Conservation (phyloP, 2,888 invertebrate genomes). For the Drosophila monieri region DNA sequence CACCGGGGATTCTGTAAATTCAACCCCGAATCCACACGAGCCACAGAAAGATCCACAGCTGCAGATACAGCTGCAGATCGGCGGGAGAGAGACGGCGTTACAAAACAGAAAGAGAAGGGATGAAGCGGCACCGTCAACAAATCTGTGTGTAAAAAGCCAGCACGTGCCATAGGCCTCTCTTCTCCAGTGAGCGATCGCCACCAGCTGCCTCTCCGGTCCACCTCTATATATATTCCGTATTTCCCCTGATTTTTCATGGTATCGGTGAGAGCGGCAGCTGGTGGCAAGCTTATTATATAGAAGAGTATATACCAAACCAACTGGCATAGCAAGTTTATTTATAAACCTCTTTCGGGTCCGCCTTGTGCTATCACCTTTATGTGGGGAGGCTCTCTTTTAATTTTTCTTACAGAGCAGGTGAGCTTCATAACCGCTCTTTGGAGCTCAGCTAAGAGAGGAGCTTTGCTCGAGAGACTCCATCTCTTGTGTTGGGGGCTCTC, state of each 20-base stretch:
- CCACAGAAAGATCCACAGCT: constrained; percentile 60
- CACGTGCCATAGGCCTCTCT: constrained; percentile 67
- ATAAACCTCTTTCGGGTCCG: constrained; percentile 48
- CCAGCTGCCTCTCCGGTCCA: constrained; percentile 67
- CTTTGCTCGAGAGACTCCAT: constrained; percentile 21
- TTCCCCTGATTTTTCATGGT: constrained; percentile 33
- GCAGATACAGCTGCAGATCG: constrained; percentile 67
- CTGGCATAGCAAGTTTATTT: constrained; percentile 66
- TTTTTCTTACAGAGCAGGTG: constrained; percentile 59
- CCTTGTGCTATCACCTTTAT: constrained; percentile 25
- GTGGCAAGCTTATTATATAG: constrained; percentile 59
- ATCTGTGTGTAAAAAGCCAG: constrained; percentile 73
- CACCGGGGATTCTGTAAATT: constrained; percentile 51
- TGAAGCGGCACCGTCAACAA: constrained; percentile 55
- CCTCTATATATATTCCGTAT: constrained; percentile 6
- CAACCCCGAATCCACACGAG: constrained; percentile 61
- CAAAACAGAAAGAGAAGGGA: constrained; percentile 13
- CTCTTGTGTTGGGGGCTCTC: constrained; percentile 27
- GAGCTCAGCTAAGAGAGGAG: constrained; percentile 51
- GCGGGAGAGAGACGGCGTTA: constrained; percentile 8
- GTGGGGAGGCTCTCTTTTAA: not conserved
- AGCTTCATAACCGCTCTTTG: constrained; percentile 57
- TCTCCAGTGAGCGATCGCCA: constrained; percentile 58
- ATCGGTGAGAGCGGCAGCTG: constrained; percentile 62
- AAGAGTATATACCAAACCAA: constrained; percentile 34